Base-by-base conservation (phyloP, 2,888 invertebrate genomes). In the Plusia festucae region DNA sequence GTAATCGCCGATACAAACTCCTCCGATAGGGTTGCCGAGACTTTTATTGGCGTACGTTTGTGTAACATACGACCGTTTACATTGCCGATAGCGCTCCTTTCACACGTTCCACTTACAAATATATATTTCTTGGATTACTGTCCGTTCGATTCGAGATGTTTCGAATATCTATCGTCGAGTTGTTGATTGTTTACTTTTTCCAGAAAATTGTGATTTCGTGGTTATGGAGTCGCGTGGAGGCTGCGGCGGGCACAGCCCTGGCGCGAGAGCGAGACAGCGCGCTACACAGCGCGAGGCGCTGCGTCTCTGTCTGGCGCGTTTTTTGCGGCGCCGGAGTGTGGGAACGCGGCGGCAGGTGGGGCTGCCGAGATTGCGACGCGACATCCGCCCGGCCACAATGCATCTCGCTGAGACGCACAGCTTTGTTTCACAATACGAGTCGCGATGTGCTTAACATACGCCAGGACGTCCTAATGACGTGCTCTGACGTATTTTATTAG, bases 241-340 rank as follows among this genome's bases (percentile, higher is more conserved):
- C 85, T 87, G 88, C 62, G 79, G 82, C 62, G 79, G 82, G 81
- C 83, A 76, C 92, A 92, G 91, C 92, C 91, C 92, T 92, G 90
- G 85, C 85, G 91, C 60, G 88, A 65, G 88, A 92, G 89, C 66
- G 88, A 81, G 93, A 92, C 65, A 76, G 87, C 81, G 90, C 88
- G 86, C 88, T 89, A 90, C 86, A 74, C 73, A 72, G 78, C 76
- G 82, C 82, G 72, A 74, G 72, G 75, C 74, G 76, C 69, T 68
- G 72, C 75, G 87, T 93, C 93, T 89, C 91, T 84, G 82, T 93
- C 93, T 84, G 84, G 80, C 90, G 85, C 84, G 93, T 95, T 95
- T 94, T 95, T 95, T 94, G 93, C 94, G 93, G 93, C 94, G 94
- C 92, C 91, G 92, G 94, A 95, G 95, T 95, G 95, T 95, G 95